Evolutionary conservation across 2,888 invertebrate species (phyloP).

Genomic region (Barypeithes pellucidus): DNA sequence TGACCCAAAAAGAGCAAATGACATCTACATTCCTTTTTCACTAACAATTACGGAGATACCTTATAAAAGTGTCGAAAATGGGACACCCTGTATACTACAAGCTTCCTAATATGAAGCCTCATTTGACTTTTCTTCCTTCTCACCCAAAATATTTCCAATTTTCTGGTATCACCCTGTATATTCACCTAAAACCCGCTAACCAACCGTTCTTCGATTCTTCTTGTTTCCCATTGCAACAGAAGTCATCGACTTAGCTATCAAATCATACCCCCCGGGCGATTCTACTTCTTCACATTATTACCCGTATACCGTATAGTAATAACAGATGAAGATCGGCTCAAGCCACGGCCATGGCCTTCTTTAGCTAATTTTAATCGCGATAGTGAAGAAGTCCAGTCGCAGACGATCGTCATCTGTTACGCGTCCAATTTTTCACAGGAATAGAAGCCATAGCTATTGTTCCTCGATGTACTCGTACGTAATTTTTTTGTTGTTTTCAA

Average conservation of each 20-base stretch:
- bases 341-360: background rate
- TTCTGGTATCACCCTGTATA: background rate
- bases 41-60: too few species aligned
- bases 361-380: conserved; percentile 38
- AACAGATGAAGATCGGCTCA: background rate
- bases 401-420: conserved; percentile 30
- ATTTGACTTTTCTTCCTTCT: too few species aligned
- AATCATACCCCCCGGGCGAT: conserved; percentile 25
- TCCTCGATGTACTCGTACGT: background rate
- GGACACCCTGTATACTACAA: too few species aligned
- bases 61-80: too few species aligned
- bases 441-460: background rate
- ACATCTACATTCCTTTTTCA: too few species aligned
- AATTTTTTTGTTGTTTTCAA: conserved; percentile 15
- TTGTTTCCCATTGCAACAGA: conserved; percentile 23
- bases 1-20: too few species aligned
- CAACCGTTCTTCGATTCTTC: conserved; percentile 27
- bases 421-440: background rate
- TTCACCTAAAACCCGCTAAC: conserved; percentile 1
- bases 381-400: conserved; percentile 24
- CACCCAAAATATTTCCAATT: background rate
- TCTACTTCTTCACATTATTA: conserved; percentile 23
- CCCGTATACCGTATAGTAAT: background rate
- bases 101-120: too few species aligned
- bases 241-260: conserved; percentile 45